Conservation (phyloP, 2,113 vertebrate species). For the Furnarius figulus region DNA sequence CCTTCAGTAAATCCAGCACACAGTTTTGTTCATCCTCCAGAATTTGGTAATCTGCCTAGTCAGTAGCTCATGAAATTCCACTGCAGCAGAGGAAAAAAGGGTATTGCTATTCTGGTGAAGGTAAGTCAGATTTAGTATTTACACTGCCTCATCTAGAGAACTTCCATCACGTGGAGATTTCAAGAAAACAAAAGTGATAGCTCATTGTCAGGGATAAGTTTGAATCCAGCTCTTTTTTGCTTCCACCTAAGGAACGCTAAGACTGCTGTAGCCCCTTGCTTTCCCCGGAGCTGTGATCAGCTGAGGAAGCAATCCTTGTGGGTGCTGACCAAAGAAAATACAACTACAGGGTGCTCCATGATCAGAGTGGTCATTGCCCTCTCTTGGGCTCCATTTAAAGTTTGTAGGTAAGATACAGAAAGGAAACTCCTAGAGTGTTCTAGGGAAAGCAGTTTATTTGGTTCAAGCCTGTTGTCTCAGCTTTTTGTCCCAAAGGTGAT, state of each 20-base stretch:
- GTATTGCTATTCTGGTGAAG: not conserved
- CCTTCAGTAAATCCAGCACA: constrained; percentile 34
- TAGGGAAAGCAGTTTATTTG: not conserved
- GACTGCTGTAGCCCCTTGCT: not conserved
- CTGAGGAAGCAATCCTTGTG: not conserved
- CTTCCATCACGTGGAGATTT: not conserved
- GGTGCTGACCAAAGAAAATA: not conserved
- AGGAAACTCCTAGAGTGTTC: not conserved
- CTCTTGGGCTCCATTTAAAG: not conserved
- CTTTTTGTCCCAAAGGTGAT: not conserved
- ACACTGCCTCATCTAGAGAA: not conserved
- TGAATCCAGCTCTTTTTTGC: not conserved
- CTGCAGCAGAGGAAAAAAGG: constrained; percentile 30
- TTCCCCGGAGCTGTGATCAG: not conserved
- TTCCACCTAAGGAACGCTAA: not conserved
- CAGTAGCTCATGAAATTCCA: constrained; percentile 57
- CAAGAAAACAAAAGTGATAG: not conserved
- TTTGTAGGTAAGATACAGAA: not conserved
- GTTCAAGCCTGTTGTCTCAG: not conserved
- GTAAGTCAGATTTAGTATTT: not conserved
- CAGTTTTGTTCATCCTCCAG: constrained; percentile 55
- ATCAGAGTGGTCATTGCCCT: not conserved
- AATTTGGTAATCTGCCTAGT: constrained; percentile 59
- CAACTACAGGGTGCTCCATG: not conserved
- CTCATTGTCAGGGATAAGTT: not conserved